Conservation (phyloP, 2,113 vertebrate species). For the Notechis scutatus region DNA sequence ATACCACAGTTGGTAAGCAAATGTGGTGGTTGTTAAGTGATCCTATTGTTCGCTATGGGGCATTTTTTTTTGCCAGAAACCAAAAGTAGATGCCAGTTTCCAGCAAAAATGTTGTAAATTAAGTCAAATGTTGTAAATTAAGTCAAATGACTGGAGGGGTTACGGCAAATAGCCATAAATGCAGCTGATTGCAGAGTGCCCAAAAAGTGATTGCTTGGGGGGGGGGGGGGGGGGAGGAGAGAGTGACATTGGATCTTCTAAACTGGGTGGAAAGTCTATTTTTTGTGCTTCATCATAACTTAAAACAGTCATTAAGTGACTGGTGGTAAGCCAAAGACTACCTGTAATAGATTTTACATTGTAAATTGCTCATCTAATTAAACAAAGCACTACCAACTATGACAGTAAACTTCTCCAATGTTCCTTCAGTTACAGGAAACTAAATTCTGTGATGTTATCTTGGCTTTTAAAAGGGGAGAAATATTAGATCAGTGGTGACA, state of each 20-base stretch:
- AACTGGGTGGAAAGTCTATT: neutral
- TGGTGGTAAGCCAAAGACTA: neutral
- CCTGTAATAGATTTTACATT: neutral
- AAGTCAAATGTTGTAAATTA: neutral
- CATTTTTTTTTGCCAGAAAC: neutral
- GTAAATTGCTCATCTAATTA: neutral
- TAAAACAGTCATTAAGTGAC: neutral
- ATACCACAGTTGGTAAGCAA: neutral
- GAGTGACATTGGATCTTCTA: neutral
- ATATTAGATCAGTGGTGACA: neutral
- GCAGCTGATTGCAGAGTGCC: neutral
- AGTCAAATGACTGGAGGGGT: neutral
- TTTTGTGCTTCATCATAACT: neutral
- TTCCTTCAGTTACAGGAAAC: neutral
- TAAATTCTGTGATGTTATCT: neutral
- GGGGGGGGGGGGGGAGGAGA: no score
- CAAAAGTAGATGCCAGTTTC: neutral
- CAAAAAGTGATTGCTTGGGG: neutral
- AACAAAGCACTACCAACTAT: neutral
- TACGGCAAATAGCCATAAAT: neutral
- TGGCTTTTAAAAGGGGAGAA: neutral
- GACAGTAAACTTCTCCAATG: neutral
- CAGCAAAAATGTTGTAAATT: neutral
- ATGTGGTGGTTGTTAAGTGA: neutral
- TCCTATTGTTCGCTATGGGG: neutral